Evolutionary conservation across 2,888 invertebrate genomes (phyloP), one percentile per base, ranked within the genome.

Genomic region (Philonicus albiceps): DNA sequence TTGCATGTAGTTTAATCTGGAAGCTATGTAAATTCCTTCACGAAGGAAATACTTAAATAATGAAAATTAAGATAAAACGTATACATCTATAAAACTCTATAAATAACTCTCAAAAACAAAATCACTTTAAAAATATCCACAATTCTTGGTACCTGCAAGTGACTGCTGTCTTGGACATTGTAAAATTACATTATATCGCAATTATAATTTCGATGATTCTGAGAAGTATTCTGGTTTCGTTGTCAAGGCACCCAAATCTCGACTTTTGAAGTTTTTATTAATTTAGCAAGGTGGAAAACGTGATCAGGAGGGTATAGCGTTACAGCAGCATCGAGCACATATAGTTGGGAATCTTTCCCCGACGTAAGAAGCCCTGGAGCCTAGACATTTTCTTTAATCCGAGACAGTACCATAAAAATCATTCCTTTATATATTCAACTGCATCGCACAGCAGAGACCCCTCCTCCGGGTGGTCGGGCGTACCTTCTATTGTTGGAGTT

Each of bases 341-440:
- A 30, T 30, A 74, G 16, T 27, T 8, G 34, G 27, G 31, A 74
- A 78, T 78, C 49, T 27, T 22, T 16, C n/a, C 3, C 13, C 49
- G 19, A 22, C 53, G 22, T 43, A 78, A 78, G 49, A n/a, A 7
- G n/a, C 22, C 78, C 78, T 78, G 16, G 49, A 49, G 49, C 78
- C 49, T 78, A 78, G 49, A 78, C 49, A 5, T 78, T 8, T 78
- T 78, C 53, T 78, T 53, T 43, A 78, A 76, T 76, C 49, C 53
- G 78, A 30, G 16, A 78, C 78, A 78, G 8, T 16, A 31, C 78
- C 78, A 78, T 78, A 78, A 78, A 78, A 78, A 78, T 43, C 78
- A 49, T 43, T 78, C 49, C 27, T 78, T 78, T 78, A 49, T 49
- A 49, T 49, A 49, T n/a, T 8, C n/a, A 22, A n/a, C 27, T 78